These are phyloP conservation scores for Palaemon carinicauda DNA, from an alignment of 1,140 invertebrate genomes.

Conservation along the genomic window DNA sequence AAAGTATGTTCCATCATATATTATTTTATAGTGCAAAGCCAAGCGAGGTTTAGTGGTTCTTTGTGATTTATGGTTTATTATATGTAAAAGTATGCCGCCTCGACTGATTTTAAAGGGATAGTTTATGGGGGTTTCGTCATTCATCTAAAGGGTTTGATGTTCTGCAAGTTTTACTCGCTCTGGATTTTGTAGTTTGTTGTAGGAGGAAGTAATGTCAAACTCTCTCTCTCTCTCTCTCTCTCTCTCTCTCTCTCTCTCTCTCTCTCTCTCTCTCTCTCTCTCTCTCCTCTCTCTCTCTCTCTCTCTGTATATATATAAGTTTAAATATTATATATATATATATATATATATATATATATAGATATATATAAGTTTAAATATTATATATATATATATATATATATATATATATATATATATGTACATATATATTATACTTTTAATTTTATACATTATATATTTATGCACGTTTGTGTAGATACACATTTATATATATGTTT, in stretches of 20 bases:
- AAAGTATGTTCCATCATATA: too few relatives aligned
- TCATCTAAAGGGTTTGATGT: background rate
- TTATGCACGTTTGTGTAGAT: background rate
- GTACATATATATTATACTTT: background rate
- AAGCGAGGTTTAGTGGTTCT: too few relatives aligned
- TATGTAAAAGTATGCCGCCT: too few relatives aligned
- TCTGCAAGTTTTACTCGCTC: background rate
- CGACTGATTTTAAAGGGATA: too few relatives aligned
- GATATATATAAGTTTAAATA: background rate
- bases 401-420: conserved; percentile 12
- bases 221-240: background rate
- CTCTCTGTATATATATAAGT: too few relatives aligned
- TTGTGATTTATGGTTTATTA: too few relatives aligned
- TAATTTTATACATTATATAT: background rate
- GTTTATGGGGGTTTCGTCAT: too few relatives aligned
- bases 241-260: background rate
- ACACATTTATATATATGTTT: background rate
- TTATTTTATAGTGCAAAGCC: too few relatives aligned
- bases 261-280: background rate
- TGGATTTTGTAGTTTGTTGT: too few relatives aligned
- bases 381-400: conserved; percentile 18
- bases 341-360: conserved; percentile 7
- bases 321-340: too few relatives aligned
- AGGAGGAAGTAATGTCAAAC: background rate
- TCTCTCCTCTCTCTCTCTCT: background rate